A percentile compares a stretch with the other conserved stretches of the same genome.
Evolutionary conservation across 2,113 vertebrate species (phyloP).

Genomic region (Spermophilus dauricus): DNA sequence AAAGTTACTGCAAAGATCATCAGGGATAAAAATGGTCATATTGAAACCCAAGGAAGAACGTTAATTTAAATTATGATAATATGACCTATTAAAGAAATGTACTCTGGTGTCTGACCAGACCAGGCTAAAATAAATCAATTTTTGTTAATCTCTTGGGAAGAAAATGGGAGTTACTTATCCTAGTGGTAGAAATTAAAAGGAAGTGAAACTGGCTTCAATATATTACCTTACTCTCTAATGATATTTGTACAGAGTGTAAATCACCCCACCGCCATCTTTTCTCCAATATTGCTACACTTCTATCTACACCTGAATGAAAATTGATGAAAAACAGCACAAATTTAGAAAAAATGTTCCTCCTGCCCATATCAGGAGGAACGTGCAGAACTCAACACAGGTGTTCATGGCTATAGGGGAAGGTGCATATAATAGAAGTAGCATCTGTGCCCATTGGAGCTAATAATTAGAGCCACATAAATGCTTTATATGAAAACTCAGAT

Average conservation of each 20-base stretch:
- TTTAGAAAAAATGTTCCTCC: not conserved
- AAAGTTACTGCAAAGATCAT: constrained; percentile 81
- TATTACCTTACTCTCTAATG: constrained; percentile 12
- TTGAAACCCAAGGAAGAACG: constrained; percentile 70
- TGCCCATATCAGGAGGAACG: not conserved
- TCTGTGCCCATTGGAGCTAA: not conserved
- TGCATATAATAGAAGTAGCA: not conserved
- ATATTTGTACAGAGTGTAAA: not conserved
- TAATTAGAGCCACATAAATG: constrained; percentile 14
- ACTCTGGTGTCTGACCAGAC: constrained; percentile 64
- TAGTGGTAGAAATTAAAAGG: constrained; percentile 64
- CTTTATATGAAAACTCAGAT: not conserved
- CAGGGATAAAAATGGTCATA: constrained; percentile 76
- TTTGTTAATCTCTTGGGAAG: constrained; percentile 65
- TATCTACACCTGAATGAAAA: not conserved
- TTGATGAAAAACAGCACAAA: not conserved
- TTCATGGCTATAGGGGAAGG: not conserved
- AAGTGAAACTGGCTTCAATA: not conserved
- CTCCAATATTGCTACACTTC: not conserved
- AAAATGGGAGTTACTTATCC: constrained; percentile 59
- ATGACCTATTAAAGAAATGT: constrained; percentile 81
- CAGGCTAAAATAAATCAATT: constrained; percentile 71
- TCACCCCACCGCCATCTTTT: not conserved
- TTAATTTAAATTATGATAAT: constrained; percentile 85
- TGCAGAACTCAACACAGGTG: not conserved